Percentiles rank a stretch among this genome's conserved stretches.
Conservation (phyloP, 2,113 vertebrate genomes). For the Isurus oxyrinchus region DNA sequence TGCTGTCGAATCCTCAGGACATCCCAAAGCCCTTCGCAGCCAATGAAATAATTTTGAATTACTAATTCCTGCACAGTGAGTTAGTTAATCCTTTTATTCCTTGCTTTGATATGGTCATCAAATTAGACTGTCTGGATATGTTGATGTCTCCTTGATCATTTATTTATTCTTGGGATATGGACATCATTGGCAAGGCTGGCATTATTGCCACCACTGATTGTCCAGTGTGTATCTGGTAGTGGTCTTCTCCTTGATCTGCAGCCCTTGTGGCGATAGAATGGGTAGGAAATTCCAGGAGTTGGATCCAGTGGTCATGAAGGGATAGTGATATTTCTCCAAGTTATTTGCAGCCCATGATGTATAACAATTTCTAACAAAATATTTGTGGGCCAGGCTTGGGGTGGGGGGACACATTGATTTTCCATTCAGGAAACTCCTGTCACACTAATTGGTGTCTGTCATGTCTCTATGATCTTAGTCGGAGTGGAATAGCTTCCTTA, state of each 20-base stretch:
- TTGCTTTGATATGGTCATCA: neutral
- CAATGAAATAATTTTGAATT: neutral
- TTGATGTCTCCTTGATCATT: neutral
- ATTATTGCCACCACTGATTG: neutral
- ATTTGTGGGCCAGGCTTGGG: neutral
- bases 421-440: neutral
- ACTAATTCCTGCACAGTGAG: neutral
- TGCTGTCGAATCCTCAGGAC: neutral
- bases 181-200: neutral
- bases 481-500: constrained; percentile 23
- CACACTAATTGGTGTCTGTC: neutral
- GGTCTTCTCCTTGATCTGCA: neutral
- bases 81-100: neutral
- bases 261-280: neutral
- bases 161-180: neutral
- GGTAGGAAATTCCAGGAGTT: neutral
- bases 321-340: neutral
- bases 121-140: neutral
- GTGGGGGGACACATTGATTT: neutral
- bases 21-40: too few relatives aligned
- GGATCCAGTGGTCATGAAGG: neutral
- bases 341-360: neutral
- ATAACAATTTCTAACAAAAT: neutral
- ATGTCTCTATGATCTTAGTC: neutral
- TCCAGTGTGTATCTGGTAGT: neutral